Evolutionary conservation across 2,888 invertebrate genomes (phyloP).

Genomic region (Anagyrus pseudococci): DNA sequence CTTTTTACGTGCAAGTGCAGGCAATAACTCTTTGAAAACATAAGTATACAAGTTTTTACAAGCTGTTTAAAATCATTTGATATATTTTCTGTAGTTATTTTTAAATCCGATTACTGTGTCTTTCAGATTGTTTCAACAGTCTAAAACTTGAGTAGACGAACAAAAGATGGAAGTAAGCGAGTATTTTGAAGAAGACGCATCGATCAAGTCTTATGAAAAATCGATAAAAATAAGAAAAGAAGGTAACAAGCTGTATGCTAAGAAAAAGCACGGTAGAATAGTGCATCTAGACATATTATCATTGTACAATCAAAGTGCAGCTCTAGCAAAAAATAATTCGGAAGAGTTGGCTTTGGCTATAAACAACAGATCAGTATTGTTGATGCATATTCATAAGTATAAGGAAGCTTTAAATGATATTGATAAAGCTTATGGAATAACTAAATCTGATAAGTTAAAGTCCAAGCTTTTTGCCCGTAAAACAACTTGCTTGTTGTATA

Average conservation of each 20-base stretch:
- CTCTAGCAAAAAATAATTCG: slow-evolving; percentile 67
- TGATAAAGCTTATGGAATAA: slow-evolving; percentile 66
- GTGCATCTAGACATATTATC: slow-evolving; percentile 50
- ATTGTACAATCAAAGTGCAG: slow-evolving; percentile 71
- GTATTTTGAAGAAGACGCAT: no score
- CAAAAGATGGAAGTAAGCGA: no score
- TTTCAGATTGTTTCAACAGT: no score
- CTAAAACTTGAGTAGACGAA: no score
- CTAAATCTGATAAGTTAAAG: slow-evolving; percentile 69
- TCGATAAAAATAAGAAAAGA: slow-evolving; percentile 66
- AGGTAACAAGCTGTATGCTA: slow-evolving; percentile 67
- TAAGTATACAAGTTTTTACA: no score
- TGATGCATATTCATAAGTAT: slow-evolving; percentile 70
- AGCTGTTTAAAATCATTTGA: no score
- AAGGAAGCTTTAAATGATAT: slow-evolving; percentile 74
- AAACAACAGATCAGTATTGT: slow-evolving; percentile 78
- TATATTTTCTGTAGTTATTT: no score
- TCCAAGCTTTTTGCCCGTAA: slow-evolving; percentile 61
- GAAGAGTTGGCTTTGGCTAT: slow-evolving; percentile 71
- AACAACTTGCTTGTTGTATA: not conserved
- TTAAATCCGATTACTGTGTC: no score
- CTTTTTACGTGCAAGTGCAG: no score
- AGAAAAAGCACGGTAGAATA: not conserved
- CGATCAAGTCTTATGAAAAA: no score
- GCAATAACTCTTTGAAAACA: no score